phyloP scores from a whole-genome alignment of 2,888 invertebrate genomes.

The Neuroscelio doddi region DNA sequence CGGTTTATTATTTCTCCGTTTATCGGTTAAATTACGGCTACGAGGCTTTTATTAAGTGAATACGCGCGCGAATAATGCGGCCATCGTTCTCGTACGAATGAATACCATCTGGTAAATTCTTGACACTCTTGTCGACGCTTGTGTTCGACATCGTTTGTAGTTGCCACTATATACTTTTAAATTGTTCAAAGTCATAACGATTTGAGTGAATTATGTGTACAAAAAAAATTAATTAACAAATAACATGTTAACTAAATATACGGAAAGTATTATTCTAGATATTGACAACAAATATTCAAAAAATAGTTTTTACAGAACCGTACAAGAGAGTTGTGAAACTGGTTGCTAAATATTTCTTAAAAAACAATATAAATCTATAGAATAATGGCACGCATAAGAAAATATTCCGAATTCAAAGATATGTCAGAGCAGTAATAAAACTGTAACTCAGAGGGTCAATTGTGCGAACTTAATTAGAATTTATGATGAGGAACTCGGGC shows the following conservation, averaged over 20 bases:
- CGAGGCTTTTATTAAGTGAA: conserved; percentile 43
- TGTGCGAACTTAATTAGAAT: conserved; percentile 67
- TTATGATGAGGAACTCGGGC: conserved; percentile 63
- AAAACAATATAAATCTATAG: no score
- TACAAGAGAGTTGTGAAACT: no score
- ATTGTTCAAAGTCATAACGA: conserved; percentile 7
- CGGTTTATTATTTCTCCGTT: conserved; percentile 21
- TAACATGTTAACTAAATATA: no score
- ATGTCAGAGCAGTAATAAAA: conserved; percentile 10
- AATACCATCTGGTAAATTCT: conserved; percentile 25
- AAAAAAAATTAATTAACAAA: no score
- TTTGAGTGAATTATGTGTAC: not conserved
- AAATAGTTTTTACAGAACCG: no score
- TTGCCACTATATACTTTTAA: conserved; percentile 26
- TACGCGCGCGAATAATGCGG: conserved; percentile 41
- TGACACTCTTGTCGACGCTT: conserved; percentile 34
- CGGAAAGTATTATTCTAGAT: no score
- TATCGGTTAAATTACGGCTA: conserved; percentile 35
- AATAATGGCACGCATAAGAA: not conserved
- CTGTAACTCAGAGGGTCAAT: conserved; percentile 51
- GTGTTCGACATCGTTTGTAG: conserved; percentile 20
- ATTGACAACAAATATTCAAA: no score
- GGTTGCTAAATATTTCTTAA: no score
- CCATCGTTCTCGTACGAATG: conserved; percentile 29
- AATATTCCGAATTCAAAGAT: conserved; percentile 3